Percentiles rank a stretch among this genome's conserved stretches.
Conservation (phyloP, 2,797 vertebrate genomes). For the Lerista edwardsae region DNA sequence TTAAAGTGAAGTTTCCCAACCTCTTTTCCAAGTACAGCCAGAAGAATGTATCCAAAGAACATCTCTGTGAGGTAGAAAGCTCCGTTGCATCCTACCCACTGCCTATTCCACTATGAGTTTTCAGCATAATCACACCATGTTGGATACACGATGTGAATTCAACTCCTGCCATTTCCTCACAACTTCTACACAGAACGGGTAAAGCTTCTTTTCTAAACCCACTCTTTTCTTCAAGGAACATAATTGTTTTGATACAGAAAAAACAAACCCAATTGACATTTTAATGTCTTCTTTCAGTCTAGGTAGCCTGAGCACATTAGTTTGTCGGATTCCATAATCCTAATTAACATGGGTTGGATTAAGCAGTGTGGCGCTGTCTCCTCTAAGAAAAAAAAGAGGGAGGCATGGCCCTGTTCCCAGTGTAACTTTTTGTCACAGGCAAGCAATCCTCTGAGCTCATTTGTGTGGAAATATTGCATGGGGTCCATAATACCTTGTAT, state of each 20-base stretch:
- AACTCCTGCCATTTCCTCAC: neutral
- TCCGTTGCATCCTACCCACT: too few relatives aligned
- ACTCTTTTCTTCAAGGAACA: neutral
- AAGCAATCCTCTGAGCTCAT: neutral
- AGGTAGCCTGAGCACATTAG: neutral
- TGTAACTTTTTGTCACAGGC: neutral
- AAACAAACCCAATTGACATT: neutral
- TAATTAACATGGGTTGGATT: constrained; percentile 1
- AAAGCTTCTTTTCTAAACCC: neutral
- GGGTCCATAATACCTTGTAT: too few relatives aligned
- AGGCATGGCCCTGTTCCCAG: neutral
- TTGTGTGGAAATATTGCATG: neutral
- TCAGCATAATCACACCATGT: too few relatives aligned
- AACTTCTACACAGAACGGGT: neutral
- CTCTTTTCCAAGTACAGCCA: neutral
- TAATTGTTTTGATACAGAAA: neutral
- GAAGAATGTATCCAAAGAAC: neutral
- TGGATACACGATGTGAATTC: too few relatives aligned
- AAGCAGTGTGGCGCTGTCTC: neutral
- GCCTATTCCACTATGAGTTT: too few relatives aligned
- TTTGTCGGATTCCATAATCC: neutral
- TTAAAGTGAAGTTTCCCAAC: neutral
- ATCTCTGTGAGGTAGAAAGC: too few relatives aligned
- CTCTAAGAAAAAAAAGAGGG: neutral
- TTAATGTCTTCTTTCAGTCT: neutral